phyloP scores from a whole-genome alignment of 2,113 vertebrate genomes.

The Ondatra zibethicus region DNA sequence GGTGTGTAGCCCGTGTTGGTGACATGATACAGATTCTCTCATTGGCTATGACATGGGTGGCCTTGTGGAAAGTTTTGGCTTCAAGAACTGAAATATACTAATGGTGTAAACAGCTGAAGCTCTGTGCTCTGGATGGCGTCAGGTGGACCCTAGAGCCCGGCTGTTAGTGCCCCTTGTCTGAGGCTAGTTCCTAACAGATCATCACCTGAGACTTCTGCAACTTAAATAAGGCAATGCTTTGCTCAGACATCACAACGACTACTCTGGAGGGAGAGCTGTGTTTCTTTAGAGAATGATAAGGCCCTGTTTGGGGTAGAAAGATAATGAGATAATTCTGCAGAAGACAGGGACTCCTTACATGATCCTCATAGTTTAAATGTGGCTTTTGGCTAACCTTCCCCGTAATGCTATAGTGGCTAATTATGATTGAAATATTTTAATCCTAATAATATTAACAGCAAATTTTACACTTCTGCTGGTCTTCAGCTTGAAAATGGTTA shows the following conservation, averaged over 20 bases:
- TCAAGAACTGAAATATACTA: slow-evolving; percentile 34
- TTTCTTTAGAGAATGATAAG: slow-evolving; percentile 41
- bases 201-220: neutral
- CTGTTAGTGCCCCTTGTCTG: neutral
- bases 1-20: slow-evolving; percentile 64
- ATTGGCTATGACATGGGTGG: slow-evolving; percentile 58
- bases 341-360: neutral
- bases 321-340: slow-evolving; percentile 8
- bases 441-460: neutral
- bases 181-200: neutral
- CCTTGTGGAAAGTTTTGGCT: slow-evolving; percentile 60
- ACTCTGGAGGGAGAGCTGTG: neutral
- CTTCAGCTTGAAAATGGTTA: slow-evolving; percentile 62
- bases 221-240: neutral
- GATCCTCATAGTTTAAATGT: slow-evolving; percentile 8
- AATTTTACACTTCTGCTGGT: neutral
- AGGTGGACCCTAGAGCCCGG: neutral
- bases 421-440: slow-evolving; percentile 47
- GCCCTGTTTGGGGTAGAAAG: slow-evolving; percentile 51
- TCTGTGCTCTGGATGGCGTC: neutral
- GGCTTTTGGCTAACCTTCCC: slow-evolving; percentile 30
- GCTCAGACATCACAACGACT: neutral
- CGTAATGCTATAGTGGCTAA: slow-evolving; percentile 25
- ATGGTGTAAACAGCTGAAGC: neutral
- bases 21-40: slow-evolving; percentile 62